phyloP scores from a whole-genome alignment of 1,140 invertebrate genomes.

The Oreohelix idahoensis region DNA sequence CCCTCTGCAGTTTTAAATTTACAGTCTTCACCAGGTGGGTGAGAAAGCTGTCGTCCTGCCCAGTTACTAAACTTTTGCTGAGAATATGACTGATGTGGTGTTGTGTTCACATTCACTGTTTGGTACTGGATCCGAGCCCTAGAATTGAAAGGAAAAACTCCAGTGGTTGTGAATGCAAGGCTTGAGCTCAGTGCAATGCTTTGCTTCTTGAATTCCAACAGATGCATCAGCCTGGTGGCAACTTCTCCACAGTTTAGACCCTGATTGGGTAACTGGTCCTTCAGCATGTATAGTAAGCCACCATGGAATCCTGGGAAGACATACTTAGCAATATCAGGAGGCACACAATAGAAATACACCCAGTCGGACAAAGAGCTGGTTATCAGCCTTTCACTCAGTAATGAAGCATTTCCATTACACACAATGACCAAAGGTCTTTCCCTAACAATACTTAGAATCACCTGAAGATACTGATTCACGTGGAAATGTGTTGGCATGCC shows the following conservation, averaged over 20 bases:
- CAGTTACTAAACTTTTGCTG: too few species aligned
- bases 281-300: not conserved
- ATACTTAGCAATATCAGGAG: not conserved
- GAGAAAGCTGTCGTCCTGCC: too few species aligned
- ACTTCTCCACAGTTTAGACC: not conserved
- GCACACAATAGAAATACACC: slow-evolving; percentile 11
- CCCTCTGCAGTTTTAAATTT: too few species aligned
- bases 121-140: not conserved
- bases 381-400: not conserved
- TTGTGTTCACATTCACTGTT: not conserved
- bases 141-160: not conserved
- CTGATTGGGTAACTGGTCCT: not conserved
- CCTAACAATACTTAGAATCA: not conserved
- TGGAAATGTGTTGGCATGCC: not conserved
- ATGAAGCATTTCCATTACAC: not conserved
- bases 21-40: too few species aligned
- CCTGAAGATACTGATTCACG: not conserved
- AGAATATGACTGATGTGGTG: too few species aligned
- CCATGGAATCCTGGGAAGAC: slow-evolving; percentile 24
- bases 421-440: slow-evolving; percentile 23
- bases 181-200: not conserved
- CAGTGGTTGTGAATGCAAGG: not conserved
- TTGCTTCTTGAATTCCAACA: not conserved
- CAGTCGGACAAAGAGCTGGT: not conserved
- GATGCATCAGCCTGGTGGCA: not conserved